Evolutionary conservation across 2,888 invertebrate genomes (phyloP).

Genomic region (Adelognathus sp.): DNA sequence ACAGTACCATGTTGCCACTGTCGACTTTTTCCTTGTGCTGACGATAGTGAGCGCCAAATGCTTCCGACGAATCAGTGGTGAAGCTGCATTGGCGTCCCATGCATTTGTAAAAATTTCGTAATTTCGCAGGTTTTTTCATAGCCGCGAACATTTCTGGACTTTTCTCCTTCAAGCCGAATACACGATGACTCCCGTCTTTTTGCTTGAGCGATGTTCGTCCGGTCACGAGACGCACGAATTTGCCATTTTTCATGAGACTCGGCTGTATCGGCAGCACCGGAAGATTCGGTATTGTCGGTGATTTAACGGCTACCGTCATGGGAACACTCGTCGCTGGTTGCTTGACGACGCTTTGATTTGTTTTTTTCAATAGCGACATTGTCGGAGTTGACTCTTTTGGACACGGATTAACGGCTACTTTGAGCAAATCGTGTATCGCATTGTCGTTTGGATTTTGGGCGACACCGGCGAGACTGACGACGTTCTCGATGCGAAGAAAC

Average conservation of each 20-base stretch:
- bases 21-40: constrained; percentile 69
- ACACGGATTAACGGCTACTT: constrained; percentile 70
- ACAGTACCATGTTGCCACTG: constrained; percentile 72
- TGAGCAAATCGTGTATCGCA: constrained; percentile 72
- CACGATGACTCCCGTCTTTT: constrained; percentile 53
- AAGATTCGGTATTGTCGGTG: constrained; percentile 1
- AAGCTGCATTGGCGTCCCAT: constrained; percentile 82
- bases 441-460: constrained; percentile 62
- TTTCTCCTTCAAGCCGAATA: constrained; percentile 63
- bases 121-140: constrained; percentile 78
- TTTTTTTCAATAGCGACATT: constrained; percentile 73
- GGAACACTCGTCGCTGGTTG: constrained; percentile 51
- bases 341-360: constrained; percentile 71
- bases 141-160: constrained; percentile 71
- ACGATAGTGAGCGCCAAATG: constrained; percentile 80
- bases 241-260: constrained; percentile 60
- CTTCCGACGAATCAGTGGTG: constrained; percentile 76
- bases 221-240: constrained; percentile 71
- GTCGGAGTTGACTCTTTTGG: constrained; percentile 60
- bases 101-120: constrained; percentile 83
- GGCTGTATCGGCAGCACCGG: constrained; percentile 33
- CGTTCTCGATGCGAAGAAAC: constrained; percentile 82
- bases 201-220: constrained; percentile 57
- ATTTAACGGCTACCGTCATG: not conserved
- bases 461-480: constrained; percentile 82